phyloP scores from a whole-genome alignment of 2,888 invertebrate species.

The Eupithecia dodoneata region DNA sequence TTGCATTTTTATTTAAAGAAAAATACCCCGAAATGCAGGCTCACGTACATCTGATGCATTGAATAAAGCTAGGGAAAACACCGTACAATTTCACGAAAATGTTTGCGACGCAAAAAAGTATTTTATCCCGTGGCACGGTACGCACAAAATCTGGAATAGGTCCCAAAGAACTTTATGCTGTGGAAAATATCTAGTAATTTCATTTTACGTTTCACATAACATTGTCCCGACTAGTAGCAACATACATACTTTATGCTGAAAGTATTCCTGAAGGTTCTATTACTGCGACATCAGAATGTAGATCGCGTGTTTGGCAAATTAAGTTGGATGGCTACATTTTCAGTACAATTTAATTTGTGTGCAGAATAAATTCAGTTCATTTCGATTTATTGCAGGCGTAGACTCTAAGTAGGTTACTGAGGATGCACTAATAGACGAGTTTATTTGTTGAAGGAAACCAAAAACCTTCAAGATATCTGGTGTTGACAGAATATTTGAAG shows the following conservation, averaged over 20 bases:
- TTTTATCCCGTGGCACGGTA: constrained; percentile 47
- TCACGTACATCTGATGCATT: background rate
- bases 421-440: background rate
- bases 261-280: constrained; percentile 41
- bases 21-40: background rate
- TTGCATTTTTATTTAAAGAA: background rate
- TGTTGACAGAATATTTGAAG: constrained; percentile 8
- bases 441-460: background rate
- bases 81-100: constrained; percentile 16
- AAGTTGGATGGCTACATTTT: constrained; percentile 21
- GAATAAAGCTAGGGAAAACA: constrained; percentile 9
- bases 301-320: constrained; percentile 35
- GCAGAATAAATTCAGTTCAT: background rate
- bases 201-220: constrained; percentile 56
- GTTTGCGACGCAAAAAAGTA: constrained; percentile 29
- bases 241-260: constrained; percentile 53
- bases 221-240: constrained; percentile 47
- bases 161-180: constrained; percentile 52
- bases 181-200: constrained; percentile 58
- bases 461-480: background rate
- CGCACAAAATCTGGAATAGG: constrained; percentile 51
- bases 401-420: background rate
- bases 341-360: constrained; percentile 17
- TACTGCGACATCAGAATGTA: constrained; percentile 46
- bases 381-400: constrained; percentile 5